Percentiles rank a stretch among this genome's conserved stretches.
Conservation (phyloP, 2,797 vertebrate species). For the Sciurus carolinensis region DNA sequence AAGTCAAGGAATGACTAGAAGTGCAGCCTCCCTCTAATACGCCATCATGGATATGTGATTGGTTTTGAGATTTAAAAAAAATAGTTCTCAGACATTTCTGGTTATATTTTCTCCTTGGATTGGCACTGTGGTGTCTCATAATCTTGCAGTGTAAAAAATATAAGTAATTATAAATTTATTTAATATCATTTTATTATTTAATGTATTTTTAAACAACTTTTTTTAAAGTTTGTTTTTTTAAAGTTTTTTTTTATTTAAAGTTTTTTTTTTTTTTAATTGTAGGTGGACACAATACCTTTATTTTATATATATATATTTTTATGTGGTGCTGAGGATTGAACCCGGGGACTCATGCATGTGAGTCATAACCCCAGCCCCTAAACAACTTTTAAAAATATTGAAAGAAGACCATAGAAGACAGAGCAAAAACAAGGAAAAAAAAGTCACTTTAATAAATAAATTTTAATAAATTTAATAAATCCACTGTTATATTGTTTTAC, state of each 20-base stretch:
- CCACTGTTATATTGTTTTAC: not conserved
- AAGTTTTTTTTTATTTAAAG: too few species aligned
- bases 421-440: not conserved
- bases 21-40: too few species aligned
- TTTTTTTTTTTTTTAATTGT: too few species aligned
- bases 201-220: not conserved
- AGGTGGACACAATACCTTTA: too few species aligned
- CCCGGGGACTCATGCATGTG: too few species aligned
- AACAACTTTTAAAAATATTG: not conserved
- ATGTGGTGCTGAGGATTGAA: too few species aligned
- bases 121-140: not conserved
- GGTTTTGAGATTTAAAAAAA: constrained; percentile 26
- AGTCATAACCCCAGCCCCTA: too few species aligned
- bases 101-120: not conserved
- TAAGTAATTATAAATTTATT: not conserved
- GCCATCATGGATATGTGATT: not conserved
- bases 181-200: not conserved
- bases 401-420: not conserved
- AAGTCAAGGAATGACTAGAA: too few species aligned
- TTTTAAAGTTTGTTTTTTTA: not conserved
- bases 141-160: not conserved
- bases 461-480: not conserved
- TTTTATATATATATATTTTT: too few species aligned
- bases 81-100: not conserved
- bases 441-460: not conserved